Evolutionary conservation across 2,797 vertebrate genomes (phyloP), one percentile per base, ranked within the genome.

Genomic region (Coregonus sp.): DNA sequence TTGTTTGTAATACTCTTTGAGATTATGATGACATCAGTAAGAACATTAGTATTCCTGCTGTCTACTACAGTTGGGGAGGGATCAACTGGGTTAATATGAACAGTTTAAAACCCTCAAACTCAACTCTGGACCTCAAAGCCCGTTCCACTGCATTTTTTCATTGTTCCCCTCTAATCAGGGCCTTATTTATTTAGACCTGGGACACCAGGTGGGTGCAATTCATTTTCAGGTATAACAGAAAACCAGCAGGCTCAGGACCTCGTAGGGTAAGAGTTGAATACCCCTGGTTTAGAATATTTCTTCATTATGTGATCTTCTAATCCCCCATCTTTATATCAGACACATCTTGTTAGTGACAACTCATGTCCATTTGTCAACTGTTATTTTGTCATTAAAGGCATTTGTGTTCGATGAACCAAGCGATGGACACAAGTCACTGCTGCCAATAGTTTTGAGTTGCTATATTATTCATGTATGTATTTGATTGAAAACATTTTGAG

Each of bases 311-410:
- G 6, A 63, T 37, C 18, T 54, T 74, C 66, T 80, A 75, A 76
- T 73, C 75, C 50, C 37, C 31, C 31, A 9, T 75, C 69, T 68
- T 16, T 1, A 75, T 75, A 73, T 56, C 73, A 65, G 70, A 67
- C 70, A 37, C 65, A 72, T 59, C 33, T 76, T 71, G 40, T 47
- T 83, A 73, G 47, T 80, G 74, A 77, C 67, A 59, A 35, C 33
- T 18, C 5, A 37, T 35, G 31, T 67, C 5, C 15, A 6, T 67
- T 35, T 18, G 29, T 35, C 33, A 35, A 14, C 33, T 68, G 66
- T 33, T 68, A 68, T 5, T 68, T 68, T 37, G 4, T 68, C 20
- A 63, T 63, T 29, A 25, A 25, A 25, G 20, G 25, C 59, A 63
- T 63, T 11, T 63, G 59, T 1, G 15, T 29, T 25, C 0, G 6